Base-by-base conservation (phyloP, 2,113 vertebrate genomes). In the Sakesphorus luctuosus region DNA sequence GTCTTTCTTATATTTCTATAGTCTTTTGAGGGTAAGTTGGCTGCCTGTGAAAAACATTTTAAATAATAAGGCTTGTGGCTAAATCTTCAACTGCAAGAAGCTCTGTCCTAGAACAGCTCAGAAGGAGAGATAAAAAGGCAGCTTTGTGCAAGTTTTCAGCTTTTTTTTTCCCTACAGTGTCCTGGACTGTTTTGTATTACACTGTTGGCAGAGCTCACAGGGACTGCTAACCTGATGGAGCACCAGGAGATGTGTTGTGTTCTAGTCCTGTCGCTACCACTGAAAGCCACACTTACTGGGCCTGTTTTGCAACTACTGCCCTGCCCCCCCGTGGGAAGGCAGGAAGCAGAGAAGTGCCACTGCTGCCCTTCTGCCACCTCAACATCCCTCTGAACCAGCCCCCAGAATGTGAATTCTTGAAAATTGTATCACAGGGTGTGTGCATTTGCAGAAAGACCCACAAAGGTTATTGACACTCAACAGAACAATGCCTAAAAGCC, bases 371-470 rank as follows among this genome's bases (percentile, higher is more conserved):
- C 36, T 86, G 35, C 63, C 47, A 59, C 38, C 28, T 63, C 59
- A 21, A 11, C 0, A 0, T 36, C 31, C 66, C 67, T 78, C 69
- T 85, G 24, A 87, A 53, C 19, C 0, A 0, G 25, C 31, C 7
- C 28, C 31, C 28, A 49, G 36, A n/a, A 47, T 29, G 50, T 62
- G 52, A 74, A 11, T 63, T 76, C 55, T 44, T 84, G 35, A 81
- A 74, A 87, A 31, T 3, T 35, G 9, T 47, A 36, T 33, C 38
- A 43, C 35, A 78, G 47, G 7, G 6, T n/a, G 15, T 43, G 20
- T 55, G 35, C 56, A 36, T 79, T 63, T 71, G 20, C 18, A 74
- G 67, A 52, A 93, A 82, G n/a, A 77, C 10, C 6, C 47, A 44
- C 46, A 47, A 62, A 84, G 5, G 9, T 21, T 73, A 52, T 15